Conservation (phyloP, 2,797 vertebrate species). For the Argya squamiceps region DNA sequence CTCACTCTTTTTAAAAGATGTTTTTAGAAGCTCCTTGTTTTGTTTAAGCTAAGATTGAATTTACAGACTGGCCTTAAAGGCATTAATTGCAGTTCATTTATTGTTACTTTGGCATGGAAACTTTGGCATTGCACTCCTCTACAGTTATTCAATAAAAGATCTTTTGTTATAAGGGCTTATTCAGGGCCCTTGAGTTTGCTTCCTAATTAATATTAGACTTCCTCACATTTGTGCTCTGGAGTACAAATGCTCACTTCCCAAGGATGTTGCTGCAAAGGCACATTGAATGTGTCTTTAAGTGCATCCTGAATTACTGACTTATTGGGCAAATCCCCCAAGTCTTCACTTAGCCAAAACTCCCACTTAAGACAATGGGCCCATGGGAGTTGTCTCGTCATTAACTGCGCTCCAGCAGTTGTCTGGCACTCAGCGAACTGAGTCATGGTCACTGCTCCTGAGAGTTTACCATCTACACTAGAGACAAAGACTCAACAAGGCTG, state of each 20-base stretch:
- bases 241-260: constrained; percentile 56
- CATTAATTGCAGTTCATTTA: constrained; percentile 37
- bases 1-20: background rate
- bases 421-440: constrained; percentile 49
- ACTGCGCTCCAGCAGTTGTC: constrained; percentile 51
- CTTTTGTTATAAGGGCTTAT: constrained; percentile 45
- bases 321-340: constrained; percentile 40
- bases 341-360: constrained; percentile 45
- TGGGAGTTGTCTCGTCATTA: constrained; percentile 52
- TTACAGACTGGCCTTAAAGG: background rate
- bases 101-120: constrained; percentile 25
- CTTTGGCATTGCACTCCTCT: constrained; percentile 20
- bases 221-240: background rate
- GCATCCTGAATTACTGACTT: constrained; percentile 61
- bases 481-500: constrained; percentile 30
- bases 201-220: constrained; percentile 62
- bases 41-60: background rate
- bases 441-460: constrained; percentile 37
- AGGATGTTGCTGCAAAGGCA: constrained; percentile 37
- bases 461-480: background rate
- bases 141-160: constrained; percentile 42
- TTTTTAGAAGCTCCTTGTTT: constrained; percentile 10
- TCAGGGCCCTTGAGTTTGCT: constrained; percentile 52
- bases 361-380: constrained; percentile 40
- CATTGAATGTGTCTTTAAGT: constrained; percentile 52